Evolutionary conservation across 2,888 invertebrate species (phyloP).

Genomic region (Tenthredo livida): DNA sequence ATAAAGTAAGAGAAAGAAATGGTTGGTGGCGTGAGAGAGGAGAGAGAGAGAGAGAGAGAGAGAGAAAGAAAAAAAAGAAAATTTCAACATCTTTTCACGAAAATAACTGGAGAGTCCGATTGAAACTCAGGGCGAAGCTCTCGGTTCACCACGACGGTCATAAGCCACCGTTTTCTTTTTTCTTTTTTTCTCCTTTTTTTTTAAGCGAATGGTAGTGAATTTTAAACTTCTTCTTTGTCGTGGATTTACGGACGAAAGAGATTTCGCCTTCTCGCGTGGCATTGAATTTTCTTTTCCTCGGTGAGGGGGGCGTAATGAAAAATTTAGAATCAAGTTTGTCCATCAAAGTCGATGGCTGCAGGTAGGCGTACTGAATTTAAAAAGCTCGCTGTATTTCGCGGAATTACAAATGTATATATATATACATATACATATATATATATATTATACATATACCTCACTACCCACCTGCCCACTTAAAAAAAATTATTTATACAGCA

Average conservation of each 20-base stretch:
- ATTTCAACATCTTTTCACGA: constrained; percentile 25
- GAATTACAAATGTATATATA: no score
- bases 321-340: constrained; percentile 18
- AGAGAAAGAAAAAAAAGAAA: background rate
- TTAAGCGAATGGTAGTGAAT: constrained; percentile 36
- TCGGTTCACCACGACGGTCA: background rate
- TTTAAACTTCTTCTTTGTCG: constrained; percentile 45
- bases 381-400: background rate
- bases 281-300: constrained; percentile 9
- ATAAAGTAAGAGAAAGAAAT: background rate
- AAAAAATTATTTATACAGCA: background rate
- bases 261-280: background rate
- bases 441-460: background rate
- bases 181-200: background rate
- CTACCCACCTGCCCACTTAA: background rate
- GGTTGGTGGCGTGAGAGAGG: background rate
- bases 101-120: constrained; percentile 26
- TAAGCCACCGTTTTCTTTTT: background rate
- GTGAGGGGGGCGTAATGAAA: background rate
- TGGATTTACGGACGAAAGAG: constrained; percentile 5
- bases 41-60: no score
- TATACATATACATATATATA: no score
- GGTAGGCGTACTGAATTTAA: background rate
- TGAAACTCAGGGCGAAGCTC: constrained; percentile 14
- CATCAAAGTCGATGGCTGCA: background rate